Percentiles rank a stretch among this genome's conserved stretches.
Conservation (phyloP, 2,113 vertebrate species). For the Pelodiscus sinensis region DNA sequence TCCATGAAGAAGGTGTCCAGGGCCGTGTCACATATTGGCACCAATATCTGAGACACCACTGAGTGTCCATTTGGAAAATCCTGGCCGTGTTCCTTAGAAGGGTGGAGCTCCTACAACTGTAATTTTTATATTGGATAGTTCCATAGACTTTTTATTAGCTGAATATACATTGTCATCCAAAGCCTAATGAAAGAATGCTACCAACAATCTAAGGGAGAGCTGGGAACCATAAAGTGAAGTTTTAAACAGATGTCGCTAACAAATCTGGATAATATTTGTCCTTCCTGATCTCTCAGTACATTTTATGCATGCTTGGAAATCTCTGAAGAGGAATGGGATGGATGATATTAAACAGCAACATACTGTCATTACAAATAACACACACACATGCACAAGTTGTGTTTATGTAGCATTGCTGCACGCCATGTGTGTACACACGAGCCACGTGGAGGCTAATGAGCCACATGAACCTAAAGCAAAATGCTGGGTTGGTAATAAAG, state of each 20-base stretch:
- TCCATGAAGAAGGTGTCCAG: neutral
- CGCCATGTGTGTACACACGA: constrained; percentile 37
- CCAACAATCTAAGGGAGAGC: neutral
- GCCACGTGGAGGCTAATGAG: constrained; percentile 54
- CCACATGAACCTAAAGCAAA: neutral
- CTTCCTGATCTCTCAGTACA: neutral
- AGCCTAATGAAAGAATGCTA: neutral
- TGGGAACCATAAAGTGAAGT: neutral
- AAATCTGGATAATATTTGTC: neutral
- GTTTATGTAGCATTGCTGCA: neutral
- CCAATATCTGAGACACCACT: neutral
- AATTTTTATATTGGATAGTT: neutral
- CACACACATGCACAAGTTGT: constrained; percentile 53
- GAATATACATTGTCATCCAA: neutral
- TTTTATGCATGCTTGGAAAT: neutral
- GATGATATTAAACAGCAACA: constrained; percentile 44
- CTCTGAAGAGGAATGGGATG: neutral
- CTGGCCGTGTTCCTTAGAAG: neutral
- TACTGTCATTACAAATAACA: constrained; percentile 43
- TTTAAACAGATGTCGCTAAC: neutral
- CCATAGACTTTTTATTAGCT: neutral
- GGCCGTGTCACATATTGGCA: neutral
- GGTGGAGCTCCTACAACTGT: neutral
- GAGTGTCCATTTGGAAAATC: neutral
- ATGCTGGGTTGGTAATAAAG: neutral